Evolutionary conservation across 2,888 invertebrate genomes (phyloP), one percentile per base, ranked within the genome.

Genomic region (Bombyx huttoni): DNA sequence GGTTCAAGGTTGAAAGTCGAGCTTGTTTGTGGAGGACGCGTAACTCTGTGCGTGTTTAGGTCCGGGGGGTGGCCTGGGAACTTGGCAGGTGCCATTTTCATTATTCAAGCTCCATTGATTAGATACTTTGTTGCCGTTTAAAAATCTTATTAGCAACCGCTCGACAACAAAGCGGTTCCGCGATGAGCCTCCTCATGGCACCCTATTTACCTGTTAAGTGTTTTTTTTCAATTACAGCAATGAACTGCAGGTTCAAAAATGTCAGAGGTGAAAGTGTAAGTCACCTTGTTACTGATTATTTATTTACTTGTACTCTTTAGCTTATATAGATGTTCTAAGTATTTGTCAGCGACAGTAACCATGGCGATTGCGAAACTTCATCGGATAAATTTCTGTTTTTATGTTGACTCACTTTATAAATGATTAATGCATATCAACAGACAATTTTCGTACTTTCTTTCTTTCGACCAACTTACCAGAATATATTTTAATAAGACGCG

Each of bases 91-190:
- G 88, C 73, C 74, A 73, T 78, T 81, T 88, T 88, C 87, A 88
- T 88, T 88, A 88, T 88, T 88, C 87, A 87, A 81, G 81, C 81
- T 64, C 78, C 86, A 88, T 88, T 86, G 88, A 88, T 88, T 88
- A 83, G 87, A 81, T 86, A 87, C 86, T 87, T 85, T 86, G 86
- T 87, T 81, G 84, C 79, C 84, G 83, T 86, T 87, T 87, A 87
- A 88, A 88, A 87, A 86, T 84, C 84, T 87, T 86, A 86, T 86
- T 86, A 87, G 81, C 82, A 81, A 84, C 85, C 80, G 69, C 64
- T 75, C 74, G 76, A 75, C 81, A 81, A 84, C 82, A 84, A 84
- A 80, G 72, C 73, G 70, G 62, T 40, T 12, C 12, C 58, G 56
- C 73, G 68, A 71, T 68, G 73, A 72, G 69, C 72, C 78, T 69